phyloP scores from a whole-genome alignment of 2,888 invertebrate species.

The Epistrophella euchroma region DNA sequence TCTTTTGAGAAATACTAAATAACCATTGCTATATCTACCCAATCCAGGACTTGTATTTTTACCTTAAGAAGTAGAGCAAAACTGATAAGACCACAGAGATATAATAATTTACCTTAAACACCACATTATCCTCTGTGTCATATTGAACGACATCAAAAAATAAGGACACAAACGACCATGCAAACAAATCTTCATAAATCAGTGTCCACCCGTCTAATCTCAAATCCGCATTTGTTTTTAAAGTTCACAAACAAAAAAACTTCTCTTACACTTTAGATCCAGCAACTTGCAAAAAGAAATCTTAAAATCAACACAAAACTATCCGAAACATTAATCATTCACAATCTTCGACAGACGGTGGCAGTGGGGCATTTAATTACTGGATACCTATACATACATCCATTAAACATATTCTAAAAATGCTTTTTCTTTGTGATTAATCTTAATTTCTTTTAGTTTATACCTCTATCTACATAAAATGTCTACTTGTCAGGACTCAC shows the following conservation, averaged over 20 bases:
- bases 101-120: not conserved
- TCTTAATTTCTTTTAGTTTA: conserved; percentile 16
- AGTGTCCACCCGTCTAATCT: conserved; percentile 1
- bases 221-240: conserved; percentile 8
- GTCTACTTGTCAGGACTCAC: conserved; percentile 6
- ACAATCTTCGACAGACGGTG: not conserved
- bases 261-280: not conserved
- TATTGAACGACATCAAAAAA: not conserved
- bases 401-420: not conserved
- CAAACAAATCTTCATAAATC: conserved; percentile 25
- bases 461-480: not conserved
- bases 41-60: not conserved
- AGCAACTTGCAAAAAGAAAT: conserved; percentile 11
- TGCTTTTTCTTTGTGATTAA: conserved; percentile 8
- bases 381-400: not conserved
- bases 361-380: conserved; percentile 3
- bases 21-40: not conserved
- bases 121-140: conserved; percentile 16
- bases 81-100: not conserved
- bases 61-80: not conserved
- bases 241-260: not conserved
- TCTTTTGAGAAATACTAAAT: not conserved
- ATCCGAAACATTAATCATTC: conserved; percentile 16
- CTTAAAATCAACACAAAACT: conserved; percentile 17
- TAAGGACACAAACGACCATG: no score